phyloP scores from a whole-genome alignment of 2,797 vertebrate species.

The Neostethus bicornis region DNA sequence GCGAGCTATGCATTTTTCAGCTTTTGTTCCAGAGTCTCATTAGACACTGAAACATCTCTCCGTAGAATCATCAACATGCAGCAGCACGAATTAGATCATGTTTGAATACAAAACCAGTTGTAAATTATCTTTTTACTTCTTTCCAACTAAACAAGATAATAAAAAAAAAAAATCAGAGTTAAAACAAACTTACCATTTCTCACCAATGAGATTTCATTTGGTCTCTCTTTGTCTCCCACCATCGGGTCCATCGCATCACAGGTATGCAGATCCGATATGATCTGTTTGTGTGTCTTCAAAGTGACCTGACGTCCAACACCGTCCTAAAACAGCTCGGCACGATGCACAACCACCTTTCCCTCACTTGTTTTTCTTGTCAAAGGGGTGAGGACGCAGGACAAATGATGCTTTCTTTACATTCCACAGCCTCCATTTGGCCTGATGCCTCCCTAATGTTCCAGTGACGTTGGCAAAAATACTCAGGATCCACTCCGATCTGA shows the following conservation, averaged over 20 bases:
- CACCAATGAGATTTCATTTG: conserved; percentile 79
- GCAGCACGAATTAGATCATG: background rate
- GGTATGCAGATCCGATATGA: too few species aligned
- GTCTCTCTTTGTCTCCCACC: conserved; percentile 79
- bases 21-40: conserved; percentile 64
- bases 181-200: conserved; percentile 71
- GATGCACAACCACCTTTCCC: conserved; percentile 33
- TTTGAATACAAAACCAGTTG: background rate
- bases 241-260: conserved; percentile 73
- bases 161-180: conserved; percentile 18
- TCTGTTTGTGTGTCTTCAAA: too few species aligned
- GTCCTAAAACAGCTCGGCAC: conserved; percentile 22
- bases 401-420: conserved; percentile 63
- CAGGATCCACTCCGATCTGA: conserved; percentile 55
- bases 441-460: conserved; percentile 71
- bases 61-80: conserved; percentile 31
- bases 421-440: conserved; percentile 74
- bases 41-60: conserved; percentile 43
- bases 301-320: conserved; percentile 33
- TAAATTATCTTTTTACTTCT: too few species aligned
- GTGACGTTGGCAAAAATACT: conserved; percentile 67
- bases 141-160: conserved; percentile 10
- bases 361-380: conserved; percentile 54
- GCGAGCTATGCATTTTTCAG: conserved; percentile 70
- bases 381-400: conserved; percentile 55